phyloP scores from a whole-genome alignment of 1,140 invertebrate species.

The Oppia nitens region DNA sequence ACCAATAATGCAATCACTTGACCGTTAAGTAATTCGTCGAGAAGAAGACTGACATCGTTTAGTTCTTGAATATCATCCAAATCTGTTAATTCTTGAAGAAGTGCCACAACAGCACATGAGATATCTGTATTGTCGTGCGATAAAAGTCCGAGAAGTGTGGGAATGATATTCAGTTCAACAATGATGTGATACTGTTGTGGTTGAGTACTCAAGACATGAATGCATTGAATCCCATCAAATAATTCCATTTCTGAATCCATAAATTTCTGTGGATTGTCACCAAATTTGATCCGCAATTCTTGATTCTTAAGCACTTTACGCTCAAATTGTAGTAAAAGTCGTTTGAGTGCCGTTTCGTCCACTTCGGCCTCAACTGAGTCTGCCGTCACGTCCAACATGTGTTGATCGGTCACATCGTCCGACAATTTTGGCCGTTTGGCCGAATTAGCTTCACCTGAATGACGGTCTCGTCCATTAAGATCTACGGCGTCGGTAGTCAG shows the following conservation, averaged over 20 bases:
- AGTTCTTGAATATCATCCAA: constrained; percentile 42
- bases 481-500: constrained; percentile 39
- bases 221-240: constrained; percentile 75
- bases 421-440: background rate
- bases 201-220: constrained; percentile 83
- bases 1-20: constrained; percentile 55
- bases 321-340: constrained; percentile 77
- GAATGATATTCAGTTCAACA: constrained; percentile 70
- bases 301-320: constrained; percentile 86
- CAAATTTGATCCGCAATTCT: constrained; percentile 96
- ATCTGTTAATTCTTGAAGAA: constrained; percentile 81
- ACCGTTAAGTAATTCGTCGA: constrained; percentile 61
- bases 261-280: constrained; percentile 92
- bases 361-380: constrained; percentile 28
- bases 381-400: background rate
- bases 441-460: background rate
- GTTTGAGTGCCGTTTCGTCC: constrained; percentile 69
- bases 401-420: background rate
- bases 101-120: constrained; percentile 32
- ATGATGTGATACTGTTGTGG: constrained; percentile 84
- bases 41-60: constrained; percentile 10
- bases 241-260: constrained; percentile 97
- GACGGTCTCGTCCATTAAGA: constrained; percentile 35
- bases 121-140: constrained; percentile 81
- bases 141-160: constrained; percentile 76